Base-by-base conservation (phyloP, 2,888 invertebrate species). In the Uropetala carovei region DNA sequence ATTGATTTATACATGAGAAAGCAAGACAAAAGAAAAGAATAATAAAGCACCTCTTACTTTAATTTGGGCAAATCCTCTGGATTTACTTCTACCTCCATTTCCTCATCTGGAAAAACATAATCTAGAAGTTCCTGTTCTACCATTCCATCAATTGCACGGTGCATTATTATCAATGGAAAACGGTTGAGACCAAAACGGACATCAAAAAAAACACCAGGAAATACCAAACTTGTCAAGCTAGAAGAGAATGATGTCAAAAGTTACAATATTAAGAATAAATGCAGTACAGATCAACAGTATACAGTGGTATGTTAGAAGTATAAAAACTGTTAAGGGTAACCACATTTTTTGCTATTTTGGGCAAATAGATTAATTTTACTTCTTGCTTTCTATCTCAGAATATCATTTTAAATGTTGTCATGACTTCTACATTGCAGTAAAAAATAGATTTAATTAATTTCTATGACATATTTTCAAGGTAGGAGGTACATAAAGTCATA, bases 121-220 rank as follows among this genome's bases (percentile, higher is more conserved):
- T 93, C 92, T 57, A 93, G 92, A 27, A 94, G 93, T 43, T 93
- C 92, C 91, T 94, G 93, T 18, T 93, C 84, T 7, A 92, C 93
- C 7, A 94, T 92, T 27, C 94, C 91, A 18, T 94, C 93, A 64
- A 95, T 91, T 43, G 94, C 94, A 93, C 94, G 94, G 92, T 95
- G 94, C 93, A 94, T 94, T 13, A 94, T 94, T 93, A 93, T 93
- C 18, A 94, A 82, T 13, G 94, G 93, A 91, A 93, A 93, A 56
- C 95, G 94, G 92, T 94, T 94, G 57, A 94, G 94, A 14, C 93
- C 93, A 89, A 95, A 95, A 30, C 94, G 93, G 8, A 95, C 94
- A 64, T 94, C 93, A 92, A 94, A 94, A 92, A 93, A 93, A 43
- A 93, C 94, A 4, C 93, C 93, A 81, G 93, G 92, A 43, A 92